Base-by-base conservation (phyloP, 2,113 vertebrate genomes). In the Paradisaea rubra region DNA sequence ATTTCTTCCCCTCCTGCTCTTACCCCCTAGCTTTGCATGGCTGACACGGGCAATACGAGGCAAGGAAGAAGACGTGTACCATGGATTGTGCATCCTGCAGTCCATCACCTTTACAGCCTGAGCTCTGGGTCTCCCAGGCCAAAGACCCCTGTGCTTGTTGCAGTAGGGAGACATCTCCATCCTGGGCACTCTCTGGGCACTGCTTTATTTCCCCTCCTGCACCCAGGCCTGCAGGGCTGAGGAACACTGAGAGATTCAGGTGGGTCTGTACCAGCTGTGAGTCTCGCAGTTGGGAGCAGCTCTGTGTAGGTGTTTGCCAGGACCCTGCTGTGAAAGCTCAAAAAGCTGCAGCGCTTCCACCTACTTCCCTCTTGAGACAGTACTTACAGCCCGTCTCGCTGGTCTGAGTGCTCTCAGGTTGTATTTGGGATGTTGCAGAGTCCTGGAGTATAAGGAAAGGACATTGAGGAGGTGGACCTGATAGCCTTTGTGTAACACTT, bases 401-500 rank as follows among this genome's bases (percentile, higher is more conserved):
- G 47, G 39, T 44, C 61, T 95, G 66, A 74, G 81, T 41, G 73
- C 50, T 87, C 73, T 84, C 54, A 76, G 52, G 54, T 66, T 87
- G 37, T n/a, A 25, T 87, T 86, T 42, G 50, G 2, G 6, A 50
- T 3, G 2, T 70, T 81, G 28, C 61, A 70, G 53, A 54, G 68
- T 80, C 50, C 79, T 88, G 39, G 31, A 11, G 41, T 64, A 22
- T 25, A 56, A 93, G 54, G 56, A 59, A 81, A 83, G 52, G 64
- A 65, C 52, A 28, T 11, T 21, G 77, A 65, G 65, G 84, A 94
- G 57, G 78, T 89, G 89, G 81, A 92, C 17, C 57, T 82, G 94
- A 73, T 53, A 94, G 66, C 73, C 45, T 78, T 87, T 69, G 25
- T 69, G 31, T 85, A 95, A 74, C 93, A 57, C 86, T 89, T 81